phyloP scores from a whole-genome alignment of 2,888 invertebrate genomes.

The Neoitamus cyanurus region DNA sequence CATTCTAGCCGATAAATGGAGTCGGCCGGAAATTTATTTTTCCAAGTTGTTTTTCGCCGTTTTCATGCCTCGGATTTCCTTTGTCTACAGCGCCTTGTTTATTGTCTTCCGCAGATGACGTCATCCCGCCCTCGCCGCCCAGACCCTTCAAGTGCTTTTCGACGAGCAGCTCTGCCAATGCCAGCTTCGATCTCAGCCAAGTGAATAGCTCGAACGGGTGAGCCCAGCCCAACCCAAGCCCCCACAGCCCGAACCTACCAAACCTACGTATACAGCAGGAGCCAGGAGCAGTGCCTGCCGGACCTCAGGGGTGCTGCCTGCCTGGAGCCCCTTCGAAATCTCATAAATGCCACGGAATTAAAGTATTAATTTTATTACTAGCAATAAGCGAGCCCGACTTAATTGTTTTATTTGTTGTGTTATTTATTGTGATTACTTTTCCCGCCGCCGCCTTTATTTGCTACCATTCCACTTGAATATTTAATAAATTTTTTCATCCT shows the following conservation, averaged over 20 bases:
- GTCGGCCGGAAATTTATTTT: constrained; percentile 35
- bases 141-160: neutral
- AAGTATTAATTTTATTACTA: constrained; percentile 34
- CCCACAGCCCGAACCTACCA: neutral
- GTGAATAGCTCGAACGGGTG: neutral
- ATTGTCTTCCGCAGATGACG: constrained; percentile 41
- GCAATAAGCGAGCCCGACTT: constrained; percentile 11
- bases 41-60: constrained; percentile 24
- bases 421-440: constrained; percentile 23
- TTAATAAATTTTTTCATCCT: neutral
- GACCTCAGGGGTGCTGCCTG: neutral
- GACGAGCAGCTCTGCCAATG: constrained; percentile 11
- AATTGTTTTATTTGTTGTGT: constrained; percentile 29
- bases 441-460: neutral
- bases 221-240: neutral
- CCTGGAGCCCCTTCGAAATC: neutral
- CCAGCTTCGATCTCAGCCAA: neutral
- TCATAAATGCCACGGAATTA: constrained; percentile 28
- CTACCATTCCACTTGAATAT: neutral
- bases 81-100: constrained; percentile 23
- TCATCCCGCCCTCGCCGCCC: constrained; percentile 22
- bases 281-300: neutral
- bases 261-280: neutral
- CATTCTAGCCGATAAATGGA: constrained; percentile 28
- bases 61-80: constrained; percentile 22